A percentile compares a stretch with the other conserved stretches of the same genome.
Evolutionary conservation across 2,113 vertebrate species (phyloP).

Genomic region (Holacanthus passer): DNA sequence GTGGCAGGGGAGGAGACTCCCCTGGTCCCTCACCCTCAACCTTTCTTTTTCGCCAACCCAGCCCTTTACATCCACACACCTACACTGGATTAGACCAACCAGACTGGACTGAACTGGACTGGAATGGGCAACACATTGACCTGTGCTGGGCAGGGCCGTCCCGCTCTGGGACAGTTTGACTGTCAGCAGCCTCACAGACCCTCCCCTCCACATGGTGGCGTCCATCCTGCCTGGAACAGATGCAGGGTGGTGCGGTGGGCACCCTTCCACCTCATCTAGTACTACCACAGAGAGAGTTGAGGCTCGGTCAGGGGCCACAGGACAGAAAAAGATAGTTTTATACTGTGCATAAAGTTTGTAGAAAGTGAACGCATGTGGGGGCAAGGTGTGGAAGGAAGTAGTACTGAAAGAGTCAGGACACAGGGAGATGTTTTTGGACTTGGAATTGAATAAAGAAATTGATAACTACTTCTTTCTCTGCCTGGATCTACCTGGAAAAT

Average conservation of each 20-base stretch:
- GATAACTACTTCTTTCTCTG: not conserved
- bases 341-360: not conserved
- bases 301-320: not conserved
- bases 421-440: not conserved
- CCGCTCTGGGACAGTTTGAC: constrained; percentile 66
- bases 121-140: constrained; percentile 46
- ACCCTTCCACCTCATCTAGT: constrained; percentile 37
- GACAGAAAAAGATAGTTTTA: not conserved
- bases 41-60: constrained; percentile 37
- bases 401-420: not conserved
- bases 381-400: not conserved
- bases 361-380: not conserved
- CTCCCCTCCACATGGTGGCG: constrained; percentile 74
- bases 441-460: not conserved
- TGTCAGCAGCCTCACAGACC: constrained; percentile 69
- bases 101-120: constrained; percentile 41
- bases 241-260: constrained; percentile 54
- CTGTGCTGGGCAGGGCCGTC: constrained; percentile 46
- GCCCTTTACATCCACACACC: constrained; percentile 37
- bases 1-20: constrained; percentile 20
- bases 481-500: not conserved
- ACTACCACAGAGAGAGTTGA: not conserved
- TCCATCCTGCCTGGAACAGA: constrained; percentile 77
- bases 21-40: constrained; percentile 48
- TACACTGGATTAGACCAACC: constrained; percentile 34